phyloP scores from a whole-genome alignment of 1,140 invertebrate genomes.

The Bicyclus anynana region DNA sequence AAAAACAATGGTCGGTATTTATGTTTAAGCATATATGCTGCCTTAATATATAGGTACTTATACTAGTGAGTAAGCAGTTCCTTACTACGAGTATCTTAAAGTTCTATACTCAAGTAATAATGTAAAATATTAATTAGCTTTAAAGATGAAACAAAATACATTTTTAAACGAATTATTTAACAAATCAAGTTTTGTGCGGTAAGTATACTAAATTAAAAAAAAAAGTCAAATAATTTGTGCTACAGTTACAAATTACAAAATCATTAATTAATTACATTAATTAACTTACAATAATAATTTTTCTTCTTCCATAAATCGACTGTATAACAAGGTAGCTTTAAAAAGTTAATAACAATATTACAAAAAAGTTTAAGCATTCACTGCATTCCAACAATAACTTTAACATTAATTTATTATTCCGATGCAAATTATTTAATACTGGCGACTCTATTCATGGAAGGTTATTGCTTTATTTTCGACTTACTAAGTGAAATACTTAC shows the following conservation, averaged over 20 bases:
- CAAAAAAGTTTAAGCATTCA: slow-evolving; percentile 13
- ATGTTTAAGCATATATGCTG: no score
- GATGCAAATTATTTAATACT: slow-evolving; percentile 44
- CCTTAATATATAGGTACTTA: no score
- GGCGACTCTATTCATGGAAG: slow-evolving; percentile 49
- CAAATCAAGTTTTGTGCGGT: neutral
- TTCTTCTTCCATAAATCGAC: neutral
- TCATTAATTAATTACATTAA: neutral
- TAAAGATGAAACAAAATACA: no score
- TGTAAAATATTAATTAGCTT: no score
- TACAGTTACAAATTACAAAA: neutral
- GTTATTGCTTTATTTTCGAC: slow-evolving; percentile 65
- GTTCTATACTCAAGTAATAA: no score
- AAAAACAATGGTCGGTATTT: no score
- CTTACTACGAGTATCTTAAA: no score
- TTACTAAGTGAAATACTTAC: slow-evolving; percentile 41
- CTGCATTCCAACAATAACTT: slow-evolving; percentile 7
- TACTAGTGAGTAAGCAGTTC: no score
- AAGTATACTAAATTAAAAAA: neutral
- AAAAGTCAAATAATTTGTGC: neutral
- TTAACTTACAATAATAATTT: neutral
- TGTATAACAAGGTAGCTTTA: slow-evolving; percentile 7
- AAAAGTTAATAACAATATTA: slow-evolving; percentile 14
- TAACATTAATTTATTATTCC: slow-evolving; percentile 15
- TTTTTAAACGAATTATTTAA: no score